Base-by-base conservation (phyloP, 2,113 vertebrate species). In the Cranoglanis bouderius region DNA sequence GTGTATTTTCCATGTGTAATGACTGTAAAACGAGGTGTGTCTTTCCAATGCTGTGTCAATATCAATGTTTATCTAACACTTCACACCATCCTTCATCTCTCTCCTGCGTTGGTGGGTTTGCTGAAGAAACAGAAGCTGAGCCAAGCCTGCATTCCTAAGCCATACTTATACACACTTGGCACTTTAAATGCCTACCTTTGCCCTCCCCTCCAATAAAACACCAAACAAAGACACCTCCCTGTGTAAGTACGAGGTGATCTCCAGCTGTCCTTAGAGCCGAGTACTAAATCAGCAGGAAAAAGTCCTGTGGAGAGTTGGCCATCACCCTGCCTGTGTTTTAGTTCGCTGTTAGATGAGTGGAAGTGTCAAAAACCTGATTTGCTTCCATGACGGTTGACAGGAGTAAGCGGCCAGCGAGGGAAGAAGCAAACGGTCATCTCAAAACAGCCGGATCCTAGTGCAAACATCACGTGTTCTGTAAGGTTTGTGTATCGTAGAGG, bases 141-240 rank as follows among this genome's bases (percentile, higher is more conserved):
- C 94, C 93, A 93, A 90, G 84, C 88, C 85, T 55, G 77, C 90
- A 91, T 93, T 95, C 94, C 93, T 92, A 91, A 92, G 90, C 29
- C 61, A n/a, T 84, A 77, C 53, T 63, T 74, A 90, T 38, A 87
- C 89, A 38, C 84, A 86, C 90, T 89, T 88, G 89, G 90, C 61
- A 88, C 84, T 90, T 87, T 89, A 57, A 90, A 55, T 65, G 46
- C 85, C 61, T 75, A 57, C 85, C 89, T 75, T 86, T 51, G 21
- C 40, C 59, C 86, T 53, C 51, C 19, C 32, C 78, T 51, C 19
- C n/a, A 85, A 87, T 87, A 77, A 90, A 90, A 80, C 46, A 80
- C 65, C 24, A 61, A 89, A 59, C 65, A 81, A 81, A 57, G 38
- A 61, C 85, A 46, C 49, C 89, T 84, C 63, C 72, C 10, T 65